Percentiles rank a stretch among this genome's conserved stretches.
Evolutionary conservation across 2,797 vertebrate genomes (phyloP).

Genomic region (Enteromius viviparus): DNA sequence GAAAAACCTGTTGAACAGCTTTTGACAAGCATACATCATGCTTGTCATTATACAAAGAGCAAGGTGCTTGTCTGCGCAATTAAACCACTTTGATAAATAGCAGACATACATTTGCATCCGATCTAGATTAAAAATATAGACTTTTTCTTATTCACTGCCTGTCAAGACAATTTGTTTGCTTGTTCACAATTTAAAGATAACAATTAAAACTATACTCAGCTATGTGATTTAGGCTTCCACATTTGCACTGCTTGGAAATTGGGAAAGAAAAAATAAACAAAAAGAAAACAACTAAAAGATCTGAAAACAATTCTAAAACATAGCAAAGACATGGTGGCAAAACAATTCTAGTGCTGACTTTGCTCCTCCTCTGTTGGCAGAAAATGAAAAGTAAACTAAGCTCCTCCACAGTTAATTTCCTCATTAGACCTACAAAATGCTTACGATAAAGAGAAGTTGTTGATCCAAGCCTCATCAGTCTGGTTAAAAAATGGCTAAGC

Average conservation of each 20-base stretch:
- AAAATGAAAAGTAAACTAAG: slow-evolving; percentile 41
- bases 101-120: background rate
- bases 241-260: background rate
- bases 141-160: background rate
- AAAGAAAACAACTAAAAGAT: background rate
- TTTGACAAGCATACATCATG: background rate
- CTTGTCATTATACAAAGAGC: background rate
- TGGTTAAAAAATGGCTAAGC: background rate
- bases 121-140: background rate
- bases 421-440: background rate
- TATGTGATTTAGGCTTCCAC: background rate
- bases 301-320: background rate
- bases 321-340: background rate
- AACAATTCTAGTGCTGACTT: slow-evolving; percentile 1
- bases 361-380: background rate
- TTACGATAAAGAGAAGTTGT: background rate
- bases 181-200: background rate
- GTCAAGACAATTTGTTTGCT: background rate
- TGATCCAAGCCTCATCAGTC: background rate
- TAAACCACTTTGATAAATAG: background rate
- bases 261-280: background rate
- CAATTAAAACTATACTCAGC: background rate
- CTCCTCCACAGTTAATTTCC: slow-evolving; percentile 3
- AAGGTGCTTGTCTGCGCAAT: background rate
- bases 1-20: slow-evolving; percentile 22